Evolutionary conservation across 2,888 invertebrate genomes (phyloP), one percentile per base, ranked within the genome.

Genomic region (Drosophila percnosoma): DNA sequence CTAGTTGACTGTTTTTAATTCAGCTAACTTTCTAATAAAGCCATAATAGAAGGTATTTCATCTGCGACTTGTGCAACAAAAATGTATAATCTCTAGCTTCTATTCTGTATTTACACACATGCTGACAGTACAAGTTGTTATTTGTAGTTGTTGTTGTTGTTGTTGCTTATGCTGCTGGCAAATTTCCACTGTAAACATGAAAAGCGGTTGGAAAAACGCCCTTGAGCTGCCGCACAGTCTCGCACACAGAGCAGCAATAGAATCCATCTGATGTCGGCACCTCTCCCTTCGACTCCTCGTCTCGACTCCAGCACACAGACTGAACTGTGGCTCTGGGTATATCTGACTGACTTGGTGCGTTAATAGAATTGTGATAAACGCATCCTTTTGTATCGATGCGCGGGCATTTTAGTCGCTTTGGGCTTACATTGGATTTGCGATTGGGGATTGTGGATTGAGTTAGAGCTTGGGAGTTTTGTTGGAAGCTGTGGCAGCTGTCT

Each of bases 361-460:
- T 89, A 85, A 85, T 85, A 85, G 80, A 89, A 87, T 89, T 84
- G 87, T 82, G 87, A 87, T 85, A 84, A 89, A 84, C 85, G 80
- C 80, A 89, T 89, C 89, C 83, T 83, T 84, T 84, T 84, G 89
- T 89, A 84, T 84, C 83, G 89, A 89, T 69, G 68, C 80, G 86
- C 75, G 70, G 72, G 82, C 69, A 78, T 75, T 74, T 72, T 69
- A 67, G 76, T 36, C 73, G 80, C 68, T 72, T 66, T 80, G 76
- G 62, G 80, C 80, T 80, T 69, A 76, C 80, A 68, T 54, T 76
- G 78, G 78, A 75, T 78, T 75, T 80, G 75, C 67, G 65, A 73
- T 69, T 68, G 65, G 53, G 38, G 27, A 33, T 33, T 11, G 24
- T 24, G 24, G 53, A n/a, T 45, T 55, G n/a, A n/a, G 57, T 27